Base-by-base conservation (phyloP, 2,888 invertebrate genomes). In the Carterocephalus palaemon region DNA sequence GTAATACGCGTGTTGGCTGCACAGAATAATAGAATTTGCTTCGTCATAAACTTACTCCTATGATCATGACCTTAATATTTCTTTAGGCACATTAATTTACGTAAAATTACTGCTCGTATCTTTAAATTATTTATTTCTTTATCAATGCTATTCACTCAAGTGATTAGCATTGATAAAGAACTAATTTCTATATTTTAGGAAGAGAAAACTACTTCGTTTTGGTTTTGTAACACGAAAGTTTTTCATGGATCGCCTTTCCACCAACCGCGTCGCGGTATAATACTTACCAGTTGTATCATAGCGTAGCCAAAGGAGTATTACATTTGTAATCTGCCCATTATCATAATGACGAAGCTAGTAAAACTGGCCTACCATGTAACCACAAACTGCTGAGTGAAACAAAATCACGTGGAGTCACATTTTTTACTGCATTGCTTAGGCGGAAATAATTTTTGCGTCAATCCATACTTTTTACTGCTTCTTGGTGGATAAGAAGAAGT, bases 11-110 rank as follows among this genome's bases (percentile, higher is more conserved):
- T 16, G 22, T 4, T 33, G 23, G 33, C 41, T 17, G 40, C 12
- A 9, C 32, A 32, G 40, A 41, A 41, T 24, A 16, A 2, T 32
- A 24, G 16, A 32, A 32, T 32, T 17, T 17, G n/a, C 32, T 32
- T 24, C 17, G 20, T 26, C 22, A 22, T 40, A 7, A 31, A n/a
- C n/a, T n/a, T n/a, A n/a, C n/a, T n/a, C n/a, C n/a, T n/a, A n/a
- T n/a, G n/a, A n/a, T n/a, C n/a, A n/a, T n/a, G n/a, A n/a, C n/a
- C n/a, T n/a, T n/a, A n/a, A n/a, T n/a, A n/a, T n/a, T n/a, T n/a
- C n/a, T n/a, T n/a, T n/a, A n/a, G n/a, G n/a, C n/a, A n/a, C n/a
- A n/a, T n/a, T n/a, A n/a, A n/a, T n/a, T n/a, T n/a, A n/a, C n/a
- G n/a, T n/a, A n/a, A n/a, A n/a, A n/a, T n/a, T n/a, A n/a, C n/a